Percentiles rank a stretch among this genome's conserved stretches.
These are phyloP conservation scores for Fringilla coelebs DNA, from an alignment of 2,797 vertebrate species.

Conservation along the genomic window DNA sequence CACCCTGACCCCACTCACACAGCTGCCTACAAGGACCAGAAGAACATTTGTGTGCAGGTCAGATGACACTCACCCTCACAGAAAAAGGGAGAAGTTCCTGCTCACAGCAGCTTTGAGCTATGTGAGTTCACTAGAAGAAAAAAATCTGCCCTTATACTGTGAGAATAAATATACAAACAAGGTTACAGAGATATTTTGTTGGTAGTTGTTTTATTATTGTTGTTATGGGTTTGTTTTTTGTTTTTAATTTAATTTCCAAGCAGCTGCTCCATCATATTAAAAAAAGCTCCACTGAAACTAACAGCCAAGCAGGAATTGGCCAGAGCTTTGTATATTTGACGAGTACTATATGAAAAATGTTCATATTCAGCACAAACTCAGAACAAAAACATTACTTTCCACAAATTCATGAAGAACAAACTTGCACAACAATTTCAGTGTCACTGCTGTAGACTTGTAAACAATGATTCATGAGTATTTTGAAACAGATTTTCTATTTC, in stretches of 20 bases:
- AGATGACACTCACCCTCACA: neutral
- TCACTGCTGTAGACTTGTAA: neutral
- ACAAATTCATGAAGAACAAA: neutral
- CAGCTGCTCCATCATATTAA: neutral
- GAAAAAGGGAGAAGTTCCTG: neutral
- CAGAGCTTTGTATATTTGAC: neutral
- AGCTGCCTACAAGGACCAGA: neutral
- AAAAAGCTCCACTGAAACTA: neutral
- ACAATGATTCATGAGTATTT: neutral
- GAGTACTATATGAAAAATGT: neutral
- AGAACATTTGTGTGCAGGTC: neutral
- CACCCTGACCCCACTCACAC: neutral
- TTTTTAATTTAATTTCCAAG: neutral
- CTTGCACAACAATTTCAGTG: neutral
- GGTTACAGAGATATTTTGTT: neutral
- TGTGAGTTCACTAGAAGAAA: neutral
- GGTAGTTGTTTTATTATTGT: neutral
- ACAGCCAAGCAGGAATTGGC: neutral
- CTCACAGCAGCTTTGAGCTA: neutral
- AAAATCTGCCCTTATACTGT: neutral
- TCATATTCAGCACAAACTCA: neutral
- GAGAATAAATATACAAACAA: neutral
- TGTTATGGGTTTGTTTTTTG: neutral
- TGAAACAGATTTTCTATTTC: neutral
- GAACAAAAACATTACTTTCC: neutral